phyloP scores from a whole-genome alignment of 2,113 vertebrate genomes.

The Phylloscopus trochilus region DNA sequence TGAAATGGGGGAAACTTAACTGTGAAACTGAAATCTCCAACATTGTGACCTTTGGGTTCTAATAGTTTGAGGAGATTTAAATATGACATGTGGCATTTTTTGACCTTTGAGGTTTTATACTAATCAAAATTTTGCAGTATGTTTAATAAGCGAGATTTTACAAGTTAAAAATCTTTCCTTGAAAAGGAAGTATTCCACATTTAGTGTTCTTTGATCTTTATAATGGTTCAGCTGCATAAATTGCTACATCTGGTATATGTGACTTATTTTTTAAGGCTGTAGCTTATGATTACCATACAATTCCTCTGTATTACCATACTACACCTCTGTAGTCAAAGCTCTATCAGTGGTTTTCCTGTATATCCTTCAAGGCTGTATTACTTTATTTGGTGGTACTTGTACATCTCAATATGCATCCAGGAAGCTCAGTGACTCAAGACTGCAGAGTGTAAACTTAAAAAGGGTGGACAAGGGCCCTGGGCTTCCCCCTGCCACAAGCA shows the following conservation, averaged over 20 bases:
- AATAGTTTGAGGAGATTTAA: slow-evolving; percentile 37
- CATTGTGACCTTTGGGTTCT: slow-evolving; percentile 45
- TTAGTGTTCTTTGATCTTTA: background rate
- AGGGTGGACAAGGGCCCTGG: background rate
- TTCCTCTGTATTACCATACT: no score
- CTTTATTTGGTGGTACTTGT: background rate
- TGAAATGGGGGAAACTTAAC: slow-evolving; percentile 5
- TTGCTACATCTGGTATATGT: background rate
- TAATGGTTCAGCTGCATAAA: background rate
- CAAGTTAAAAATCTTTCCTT: slow-evolving; percentile 26
- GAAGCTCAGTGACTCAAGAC: background rate
- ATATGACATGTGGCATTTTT: slow-evolving; percentile 21
- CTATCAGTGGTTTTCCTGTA: background rate
- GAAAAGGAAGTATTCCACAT: background rate
- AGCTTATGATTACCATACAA: background rate
- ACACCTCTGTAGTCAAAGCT: background rate
- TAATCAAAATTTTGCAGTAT: background rate
- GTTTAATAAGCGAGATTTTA: background rate
- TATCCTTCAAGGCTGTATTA: background rate
- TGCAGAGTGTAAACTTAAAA: background rate
- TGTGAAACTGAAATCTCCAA: background rate
- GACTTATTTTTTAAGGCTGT: background rate
- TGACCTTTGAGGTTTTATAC: slow-evolving; percentile 29
- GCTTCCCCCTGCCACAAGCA: background rate
- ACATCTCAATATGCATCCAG: background rate